These are phyloP conservation scores for Bombus terrestris DNA, from an alignment of 1,140 invertebrate genomes.

Conservation along the genomic window DNA sequence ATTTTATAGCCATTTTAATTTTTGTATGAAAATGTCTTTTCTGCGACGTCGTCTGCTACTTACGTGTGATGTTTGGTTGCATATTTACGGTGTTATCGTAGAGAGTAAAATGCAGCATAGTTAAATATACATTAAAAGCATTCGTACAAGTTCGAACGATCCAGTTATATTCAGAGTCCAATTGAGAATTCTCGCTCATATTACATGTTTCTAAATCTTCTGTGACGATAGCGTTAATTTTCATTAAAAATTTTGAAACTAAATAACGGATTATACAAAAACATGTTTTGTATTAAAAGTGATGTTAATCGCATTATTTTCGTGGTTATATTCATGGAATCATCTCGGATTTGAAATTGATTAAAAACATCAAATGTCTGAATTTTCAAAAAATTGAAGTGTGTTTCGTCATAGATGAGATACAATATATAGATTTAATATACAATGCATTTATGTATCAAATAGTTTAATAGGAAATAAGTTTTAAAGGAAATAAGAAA, in stretches of 20 bases:
- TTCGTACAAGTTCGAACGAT: slow-evolving; percentile 72
- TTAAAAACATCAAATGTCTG: not conserved
- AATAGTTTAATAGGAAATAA: not conserved
- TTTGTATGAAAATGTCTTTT: not conserved
- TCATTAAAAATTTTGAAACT: not conserved
- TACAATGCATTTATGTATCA: not conserved
- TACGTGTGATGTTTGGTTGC: slow-evolving; percentile 62
- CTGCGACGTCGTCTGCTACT: slow-evolving; percentile 38
- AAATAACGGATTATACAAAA: not conserved
- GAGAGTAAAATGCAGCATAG: slow-evolving; percentile 73
- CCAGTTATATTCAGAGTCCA: slow-evolving; percentile 76
- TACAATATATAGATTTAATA: not conserved
- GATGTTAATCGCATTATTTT: not conserved
- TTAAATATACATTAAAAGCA: slow-evolving; percentile 73
- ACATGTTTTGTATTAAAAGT: not conserved
- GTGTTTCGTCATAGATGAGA: not conserved
- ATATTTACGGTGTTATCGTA: slow-evolving; percentile 66
- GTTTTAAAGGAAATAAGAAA: not conserved
- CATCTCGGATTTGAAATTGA: not conserved
- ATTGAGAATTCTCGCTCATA: slow-evolving; percentile 36
- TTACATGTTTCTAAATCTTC: not conserved
- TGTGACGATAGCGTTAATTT: not conserved
- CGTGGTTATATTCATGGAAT: not conserved
- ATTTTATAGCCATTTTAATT: not conserved
- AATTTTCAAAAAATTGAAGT: not conserved